Conservation (phyloP, 2,888 invertebrate genomes). For the Harpalus rubripes region DNA sequence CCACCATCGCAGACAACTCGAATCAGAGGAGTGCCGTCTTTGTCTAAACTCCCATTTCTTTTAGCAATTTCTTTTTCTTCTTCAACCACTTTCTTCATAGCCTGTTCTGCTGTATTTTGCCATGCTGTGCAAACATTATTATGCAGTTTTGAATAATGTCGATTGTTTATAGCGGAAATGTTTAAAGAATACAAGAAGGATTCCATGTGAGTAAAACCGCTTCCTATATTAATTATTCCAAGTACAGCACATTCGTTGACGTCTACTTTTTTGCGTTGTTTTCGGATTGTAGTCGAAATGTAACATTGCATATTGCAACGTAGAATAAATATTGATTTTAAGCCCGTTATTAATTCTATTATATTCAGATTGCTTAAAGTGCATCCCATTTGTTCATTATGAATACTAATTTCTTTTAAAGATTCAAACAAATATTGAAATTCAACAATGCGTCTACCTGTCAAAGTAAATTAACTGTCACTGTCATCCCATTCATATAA, state of each 20-base stretch:
- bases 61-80: too few species aligned
- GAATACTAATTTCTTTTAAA: too few species aligned
- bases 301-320: background rate
- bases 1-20: background rate
- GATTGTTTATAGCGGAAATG: background rate
- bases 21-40: background rate
- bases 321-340: background rate
- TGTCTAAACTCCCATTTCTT: background rate
- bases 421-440: too few species aligned
- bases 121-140: background rate
- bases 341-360: constrained; percentile 1
- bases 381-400: background rate
- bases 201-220: background rate
- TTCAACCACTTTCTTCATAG: background rate
- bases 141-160: background rate
- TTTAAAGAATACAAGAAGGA: background rate
- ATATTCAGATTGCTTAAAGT: too few species aligned
- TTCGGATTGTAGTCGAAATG: background rate
- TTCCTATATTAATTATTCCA: background rate
- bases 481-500: too few species aligned
- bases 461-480: too few species aligned
- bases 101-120: background rate
- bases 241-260: background rate
- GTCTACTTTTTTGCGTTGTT: constrained; percentile 3
- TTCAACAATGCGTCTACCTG: too few species aligned